Evolutionary conservation across 2,113 vertebrate genomes (phyloP).

Genomic region (Proterorhinus semilunaris): DNA sequence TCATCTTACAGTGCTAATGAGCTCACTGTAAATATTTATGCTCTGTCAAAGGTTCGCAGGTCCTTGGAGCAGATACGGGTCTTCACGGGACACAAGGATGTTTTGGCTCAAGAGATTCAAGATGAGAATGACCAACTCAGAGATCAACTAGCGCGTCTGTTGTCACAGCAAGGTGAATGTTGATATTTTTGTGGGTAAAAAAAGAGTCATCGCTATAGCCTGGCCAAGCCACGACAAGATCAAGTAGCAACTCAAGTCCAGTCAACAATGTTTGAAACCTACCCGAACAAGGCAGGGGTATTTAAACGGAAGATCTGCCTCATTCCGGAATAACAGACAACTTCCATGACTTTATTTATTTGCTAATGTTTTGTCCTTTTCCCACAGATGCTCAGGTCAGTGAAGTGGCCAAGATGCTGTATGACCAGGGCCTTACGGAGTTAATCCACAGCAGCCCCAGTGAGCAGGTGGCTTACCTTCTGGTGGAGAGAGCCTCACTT

Average conservation of each 20-base stretch:
- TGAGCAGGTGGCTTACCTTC: constrained; percentile 82
- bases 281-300: no score
- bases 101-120: constrained; percentile 66
- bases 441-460: constrained; percentile 75
- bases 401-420: constrained; percentile 83
- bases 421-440: constrained; percentile 80
- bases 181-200: neutral
- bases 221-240: no score
- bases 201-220: no score
- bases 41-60: constrained; percentile 74
- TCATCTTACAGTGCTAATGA: no score
- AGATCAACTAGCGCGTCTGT: constrained; percentile 63
- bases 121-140: constrained; percentile 78
- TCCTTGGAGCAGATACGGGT: constrained; percentile 73
- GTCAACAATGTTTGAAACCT: no score
- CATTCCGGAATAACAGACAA: no score
- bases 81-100: constrained; percentile 73
- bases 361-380: neutral
- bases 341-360: no score
- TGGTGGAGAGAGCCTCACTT: constrained; percentile 78
- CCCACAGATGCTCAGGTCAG: constrained; percentile 78
- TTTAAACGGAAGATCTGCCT: no score
- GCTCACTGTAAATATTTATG: neutral
- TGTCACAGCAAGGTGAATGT: constrained; percentile 74
- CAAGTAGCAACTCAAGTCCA: no score